A percentile compares a stretch with the other conserved stretches of the same genome.
These are phyloP conservation scores for Sialia sialis DNA, from an alignment of 2,113 vertebrate genomes.

Conservation along the genomic window DNA sequence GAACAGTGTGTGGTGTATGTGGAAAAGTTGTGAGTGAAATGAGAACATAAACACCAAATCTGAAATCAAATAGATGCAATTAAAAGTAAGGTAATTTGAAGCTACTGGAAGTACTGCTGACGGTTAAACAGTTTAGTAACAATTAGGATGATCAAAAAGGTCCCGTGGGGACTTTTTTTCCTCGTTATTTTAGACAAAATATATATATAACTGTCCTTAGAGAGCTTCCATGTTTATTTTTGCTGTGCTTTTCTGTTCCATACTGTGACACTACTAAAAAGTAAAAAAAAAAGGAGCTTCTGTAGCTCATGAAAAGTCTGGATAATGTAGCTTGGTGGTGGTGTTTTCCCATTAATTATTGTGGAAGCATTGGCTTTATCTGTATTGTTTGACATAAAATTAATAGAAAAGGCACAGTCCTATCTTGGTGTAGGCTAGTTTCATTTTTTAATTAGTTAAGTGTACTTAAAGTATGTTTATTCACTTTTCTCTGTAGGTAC, in stretches of 20 bases:
- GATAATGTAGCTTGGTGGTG: rapidly evolving
- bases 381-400: background rate
- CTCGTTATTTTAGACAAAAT: background rate
- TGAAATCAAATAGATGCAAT: background rate
- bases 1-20: no score
- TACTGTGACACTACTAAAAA: background rate
- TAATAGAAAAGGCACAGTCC: background rate
- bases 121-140: background rate
- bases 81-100: rapidly evolving
- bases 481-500: background rate
- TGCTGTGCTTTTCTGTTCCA: background rate
- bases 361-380: background rate
- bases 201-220: background rate
- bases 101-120: background rate
- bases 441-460: background rate
- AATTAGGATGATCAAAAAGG: background rate
- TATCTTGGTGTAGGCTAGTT: rapidly evolving
- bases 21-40: background rate
- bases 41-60: background rate
- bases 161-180: rapidly evolving
- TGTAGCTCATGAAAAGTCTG: background rate
- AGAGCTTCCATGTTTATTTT: background rate
- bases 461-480: background rate
- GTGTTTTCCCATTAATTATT: background rate
- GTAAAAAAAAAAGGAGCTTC: rapidly evolving